Percentiles rank a stretch among this genome's conserved stretches.
phyloP scores from a whole-genome alignment of 1,140 invertebrate species.

The Teleopsis dalmanni region DNA sequence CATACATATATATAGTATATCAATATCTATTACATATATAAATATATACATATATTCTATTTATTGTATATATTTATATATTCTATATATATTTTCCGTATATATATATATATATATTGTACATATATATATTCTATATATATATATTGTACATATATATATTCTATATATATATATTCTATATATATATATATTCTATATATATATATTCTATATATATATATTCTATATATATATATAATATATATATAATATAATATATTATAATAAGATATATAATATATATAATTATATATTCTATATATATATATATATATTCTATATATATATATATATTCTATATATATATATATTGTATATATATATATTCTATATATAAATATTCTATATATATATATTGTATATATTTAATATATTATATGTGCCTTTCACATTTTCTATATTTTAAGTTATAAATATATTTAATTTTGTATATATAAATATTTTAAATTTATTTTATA shows the following conservation, averaged over 20 bases:
- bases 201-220: background rate
- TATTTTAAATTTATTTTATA: background rate
- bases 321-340: constrained; percentile 10
- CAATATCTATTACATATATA: too few relatives aligned
- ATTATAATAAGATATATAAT: constrained; percentile 8
- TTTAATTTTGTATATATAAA: background rate
- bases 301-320: constrained; percentile 1
- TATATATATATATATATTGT: too few relatives aligned
- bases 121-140: too few relatives aligned
- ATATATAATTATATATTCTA: constrained; percentile 3
- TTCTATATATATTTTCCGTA: too few relatives aligned
- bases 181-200: background rate
- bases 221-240: background rate
- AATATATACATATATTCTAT: too few relatives aligned
- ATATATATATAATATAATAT: too few relatives aligned
- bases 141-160: constrained; percentile 9
- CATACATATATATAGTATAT: too few relatives aligned
- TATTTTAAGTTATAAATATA: background rate
- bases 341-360: constrained; percentile 6
- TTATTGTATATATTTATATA: too few relatives aligned
- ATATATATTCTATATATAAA: background rate
- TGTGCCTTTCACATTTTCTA: background rate
- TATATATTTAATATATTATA: background rate
- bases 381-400: background rate
- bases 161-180: background rate